These are phyloP conservation scores for Mormyrus hasselquistii DNA, from an alignment of 2,797 vertebrate species.

Conservation along the genomic window DNA sequence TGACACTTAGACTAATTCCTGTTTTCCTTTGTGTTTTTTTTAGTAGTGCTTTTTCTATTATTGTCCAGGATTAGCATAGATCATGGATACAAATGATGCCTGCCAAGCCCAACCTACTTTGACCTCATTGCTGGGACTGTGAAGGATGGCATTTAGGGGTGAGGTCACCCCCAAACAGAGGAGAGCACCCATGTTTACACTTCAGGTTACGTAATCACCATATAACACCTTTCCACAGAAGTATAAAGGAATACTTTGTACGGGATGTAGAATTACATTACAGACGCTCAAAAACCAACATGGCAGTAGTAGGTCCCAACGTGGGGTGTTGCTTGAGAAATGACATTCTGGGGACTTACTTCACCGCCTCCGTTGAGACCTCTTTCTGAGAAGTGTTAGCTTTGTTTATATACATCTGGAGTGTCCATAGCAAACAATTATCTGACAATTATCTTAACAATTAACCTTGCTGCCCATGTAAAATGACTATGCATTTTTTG, in stretches of 20 bases:
- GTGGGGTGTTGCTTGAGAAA: background rate
- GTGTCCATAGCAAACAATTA: background rate
- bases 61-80: background rate
- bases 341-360: no score
- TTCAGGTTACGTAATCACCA: background rate
- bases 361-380: background rate
- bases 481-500: background rate
- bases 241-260: background rate
- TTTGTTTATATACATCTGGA: background rate
- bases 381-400: constrained; percentile 8
- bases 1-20: background rate
- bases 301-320: background rate
- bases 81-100: background rate
- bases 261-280: background rate
- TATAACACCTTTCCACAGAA: background rate
- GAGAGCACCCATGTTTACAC: background rate
- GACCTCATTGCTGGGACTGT: background rate
- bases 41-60: background rate
- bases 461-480: background rate
- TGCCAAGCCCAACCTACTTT: background rate
- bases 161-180: background rate
- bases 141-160: background rate
- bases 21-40: background rate
- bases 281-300: background rate
- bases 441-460: no score